phyloP scores from a whole-genome alignment of 2,113 vertebrate species.

The Onychostruthus taczanowskii region DNA sequence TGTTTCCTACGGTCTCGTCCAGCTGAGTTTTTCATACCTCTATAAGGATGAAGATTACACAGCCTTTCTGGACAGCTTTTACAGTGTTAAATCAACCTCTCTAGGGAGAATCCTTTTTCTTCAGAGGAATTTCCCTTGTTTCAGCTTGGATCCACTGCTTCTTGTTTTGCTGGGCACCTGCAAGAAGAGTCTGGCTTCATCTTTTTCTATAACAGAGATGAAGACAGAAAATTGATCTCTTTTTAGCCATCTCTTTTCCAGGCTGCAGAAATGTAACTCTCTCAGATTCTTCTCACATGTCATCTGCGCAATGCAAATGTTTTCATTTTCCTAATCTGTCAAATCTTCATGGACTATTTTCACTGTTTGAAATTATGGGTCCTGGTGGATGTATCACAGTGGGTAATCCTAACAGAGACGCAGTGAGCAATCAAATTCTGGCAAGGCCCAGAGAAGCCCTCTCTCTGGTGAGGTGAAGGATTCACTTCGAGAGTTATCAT shows the following conservation, averaged over 20 bases:
- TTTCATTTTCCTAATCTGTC: not conserved
- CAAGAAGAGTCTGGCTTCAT: not conserved
- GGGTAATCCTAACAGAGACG: not conserved
- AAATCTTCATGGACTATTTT: not conserved
- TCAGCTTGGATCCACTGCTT: not conserved
- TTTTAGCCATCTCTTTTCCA: not conserved
- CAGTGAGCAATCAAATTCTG: not conserved
- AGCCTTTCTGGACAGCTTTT: not conserved
- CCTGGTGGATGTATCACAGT: not conserved
- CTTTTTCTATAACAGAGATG: not conserved
- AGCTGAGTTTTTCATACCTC: not conserved
- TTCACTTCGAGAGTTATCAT: not conserved
- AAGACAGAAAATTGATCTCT: not conserved
- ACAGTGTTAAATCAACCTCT: not conserved
- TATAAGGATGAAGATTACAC: not conserved
- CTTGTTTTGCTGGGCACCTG: not conserved
- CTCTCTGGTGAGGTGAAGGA: not conserved
- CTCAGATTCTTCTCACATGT: not conserved
- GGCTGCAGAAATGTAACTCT: not conserved
- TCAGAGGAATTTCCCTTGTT: not conserved
- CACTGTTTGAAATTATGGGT: not conserved
- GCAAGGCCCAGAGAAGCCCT: not conserved
- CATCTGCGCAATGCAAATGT: not conserved
- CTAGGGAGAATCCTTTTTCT: not conserved
- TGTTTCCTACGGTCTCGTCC: not conserved